Conservation (phyloP, 2,797 vertebrate genomes). For the Enteromius trimaculatus region DNA sequence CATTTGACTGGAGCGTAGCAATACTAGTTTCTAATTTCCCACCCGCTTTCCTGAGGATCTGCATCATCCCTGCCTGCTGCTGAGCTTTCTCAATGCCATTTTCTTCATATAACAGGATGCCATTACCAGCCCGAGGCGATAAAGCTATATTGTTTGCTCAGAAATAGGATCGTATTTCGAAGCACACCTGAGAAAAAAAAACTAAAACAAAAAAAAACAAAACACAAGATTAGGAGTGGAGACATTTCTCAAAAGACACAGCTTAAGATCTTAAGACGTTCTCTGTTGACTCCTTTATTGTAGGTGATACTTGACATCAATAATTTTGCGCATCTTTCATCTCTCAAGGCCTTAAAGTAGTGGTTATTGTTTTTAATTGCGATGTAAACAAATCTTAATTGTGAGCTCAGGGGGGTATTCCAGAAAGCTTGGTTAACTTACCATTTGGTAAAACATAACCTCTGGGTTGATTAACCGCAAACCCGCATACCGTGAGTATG, state of each 20-base stretch:
- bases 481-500: too few relatives aligned
- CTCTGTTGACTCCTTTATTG: background rate
- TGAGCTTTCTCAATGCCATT: slow-evolving; percentile 17
- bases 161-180: slow-evolving; percentile 27
- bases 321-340: background rate
- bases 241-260: slow-evolving; percentile 18
- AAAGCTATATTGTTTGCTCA: slow-evolving; percentile 20
- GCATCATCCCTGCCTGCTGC: slow-evolving; percentile 1
- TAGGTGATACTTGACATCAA: slow-evolving; percentile 3
- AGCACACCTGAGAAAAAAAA: background rate
- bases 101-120: slow-evolving; percentile 24
- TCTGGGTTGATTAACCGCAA: too few relatives aligned
- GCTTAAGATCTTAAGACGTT: slow-evolving; percentile 16
- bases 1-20: slow-evolving; percentile 9
- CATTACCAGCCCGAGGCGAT: slow-evolving; percentile 2
- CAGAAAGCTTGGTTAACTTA: too few relatives aligned
- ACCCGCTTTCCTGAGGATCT: background rate
- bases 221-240: slow-evolving; percentile 7
- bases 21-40: slow-evolving; percentile 34
- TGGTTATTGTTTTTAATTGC: background rate
- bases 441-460: too few relatives aligned
- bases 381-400: slow-evolving; percentile 9
- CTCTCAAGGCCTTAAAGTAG: background rate
- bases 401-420: too few relatives aligned
- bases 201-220: background rate